phyloP scores from a whole-genome alignment of 2,888 invertebrate genomes.

The Stenodema calcarata region DNA sequence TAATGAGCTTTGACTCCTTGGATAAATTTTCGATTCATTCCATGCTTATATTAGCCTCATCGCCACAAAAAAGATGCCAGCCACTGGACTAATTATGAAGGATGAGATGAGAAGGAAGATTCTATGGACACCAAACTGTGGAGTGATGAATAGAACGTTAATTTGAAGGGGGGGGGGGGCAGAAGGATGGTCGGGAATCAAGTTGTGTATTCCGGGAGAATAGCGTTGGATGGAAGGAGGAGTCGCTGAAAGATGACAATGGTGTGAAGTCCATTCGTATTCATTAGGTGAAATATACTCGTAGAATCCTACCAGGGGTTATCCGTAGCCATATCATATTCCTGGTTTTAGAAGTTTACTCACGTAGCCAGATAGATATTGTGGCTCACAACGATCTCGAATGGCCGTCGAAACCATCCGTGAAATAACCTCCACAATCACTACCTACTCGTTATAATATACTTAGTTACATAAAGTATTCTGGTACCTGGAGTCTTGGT shows the following conservation, averaged over 20 bases:
- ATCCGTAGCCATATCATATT: no score
- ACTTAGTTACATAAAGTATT: no score
- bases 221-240: background rate
- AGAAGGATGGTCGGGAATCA: background rate
- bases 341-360: no score
- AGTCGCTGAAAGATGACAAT: background rate
- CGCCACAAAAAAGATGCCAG: background rate
- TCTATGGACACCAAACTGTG: background rate
- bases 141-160: background rate
- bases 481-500: no score
- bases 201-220: background rate
- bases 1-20: background rate
- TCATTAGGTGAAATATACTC: background rate
- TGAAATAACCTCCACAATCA: no score
- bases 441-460: no score
- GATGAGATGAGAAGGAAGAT: background rate
- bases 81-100: background rate
- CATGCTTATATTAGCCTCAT: background rate
- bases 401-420: no score
- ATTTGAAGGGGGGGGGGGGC: background rate
- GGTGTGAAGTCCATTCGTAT: background rate
- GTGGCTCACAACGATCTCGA: no score
- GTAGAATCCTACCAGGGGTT: background rate
- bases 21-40: background rate
- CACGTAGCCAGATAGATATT: no score